These are phyloP conservation scores for Stegostoma tigrinum DNA, from an alignment of 2,113 vertebrate genomes.

Conservation along the genomic window DNA sequence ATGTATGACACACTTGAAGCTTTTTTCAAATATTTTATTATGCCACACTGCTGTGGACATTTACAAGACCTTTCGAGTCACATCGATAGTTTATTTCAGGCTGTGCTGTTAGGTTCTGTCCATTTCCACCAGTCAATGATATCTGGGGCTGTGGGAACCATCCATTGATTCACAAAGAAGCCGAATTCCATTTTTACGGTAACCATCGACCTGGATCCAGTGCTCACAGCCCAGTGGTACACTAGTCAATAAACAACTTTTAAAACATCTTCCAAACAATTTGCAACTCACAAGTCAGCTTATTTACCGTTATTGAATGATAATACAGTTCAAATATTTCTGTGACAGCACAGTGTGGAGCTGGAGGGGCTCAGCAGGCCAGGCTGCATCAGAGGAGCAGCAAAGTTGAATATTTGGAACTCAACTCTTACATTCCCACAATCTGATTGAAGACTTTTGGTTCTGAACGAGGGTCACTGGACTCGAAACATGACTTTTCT, in stretches of 20 bases:
- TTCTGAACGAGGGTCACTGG: too few species aligned
- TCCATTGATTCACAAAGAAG: slow-evolving; percentile 22
- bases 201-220: too few species aligned
- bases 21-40: not conserved
- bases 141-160: not conserved
- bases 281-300: not conserved
- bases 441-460: too few species aligned
- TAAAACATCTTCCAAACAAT: not conserved
- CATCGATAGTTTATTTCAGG: not conserved
- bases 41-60: not conserved
- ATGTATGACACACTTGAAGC: not conserved
- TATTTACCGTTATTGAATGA: not conserved
- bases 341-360: too few species aligned
- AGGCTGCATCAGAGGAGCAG: too few species aligned
- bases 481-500: too few species aligned
- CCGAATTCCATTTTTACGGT: not conserved
- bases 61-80: not conserved
- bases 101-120: not conserved
- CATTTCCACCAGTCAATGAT: not conserved
- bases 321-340: not conserved
- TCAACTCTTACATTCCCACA: too few species aligned
- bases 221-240: not conserved
- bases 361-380: too few species aligned
- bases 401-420: too few species aligned
- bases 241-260: not conserved